Evolutionary conservation across 2,888 invertebrate species (phyloP).

Genomic region (Amitus sp.): DNA sequence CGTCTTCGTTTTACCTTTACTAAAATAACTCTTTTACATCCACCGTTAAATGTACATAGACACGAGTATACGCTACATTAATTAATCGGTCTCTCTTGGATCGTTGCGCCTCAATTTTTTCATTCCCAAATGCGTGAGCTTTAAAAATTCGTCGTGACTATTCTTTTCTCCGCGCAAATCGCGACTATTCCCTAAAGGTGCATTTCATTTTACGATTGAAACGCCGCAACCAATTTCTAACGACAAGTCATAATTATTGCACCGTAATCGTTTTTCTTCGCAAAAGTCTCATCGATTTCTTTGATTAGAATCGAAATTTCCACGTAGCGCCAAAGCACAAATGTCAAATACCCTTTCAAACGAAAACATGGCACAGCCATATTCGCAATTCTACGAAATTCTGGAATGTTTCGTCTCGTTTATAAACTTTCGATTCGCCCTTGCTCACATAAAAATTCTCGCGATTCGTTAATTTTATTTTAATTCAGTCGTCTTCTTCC

Average conservation of each 20-base stretch:
- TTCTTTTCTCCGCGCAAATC: too few relatives aligned
- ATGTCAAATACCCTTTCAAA: not conserved
- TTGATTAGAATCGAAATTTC: constrained; percentile 16
- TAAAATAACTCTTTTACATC: constrained; percentile 44
- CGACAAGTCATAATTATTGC: constrained; percentile 35
- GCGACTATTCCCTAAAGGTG: constrained; percentile 1
- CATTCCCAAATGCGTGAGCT: constrained; percentile 6
- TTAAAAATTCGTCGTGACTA: too few relatives aligned
- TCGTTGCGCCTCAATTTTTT: constrained; percentile 8
- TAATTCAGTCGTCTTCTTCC: constrained; percentile 49
- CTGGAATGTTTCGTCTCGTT: constrained; percentile 32
- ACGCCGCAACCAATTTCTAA: not conserved
- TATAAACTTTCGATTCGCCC: constrained; percentile 13
- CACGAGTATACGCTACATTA: constrained; percentile 33
- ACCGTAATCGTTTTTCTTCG: too few relatives aligned
- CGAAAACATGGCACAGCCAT: constrained; percentile 22
- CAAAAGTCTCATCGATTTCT: constrained; percentile 16
- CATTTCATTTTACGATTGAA: too few relatives aligned
- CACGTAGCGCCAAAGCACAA: too few relatives aligned
- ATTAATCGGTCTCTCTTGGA: constrained; percentile 21
- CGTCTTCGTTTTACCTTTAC: constrained; percentile 42
- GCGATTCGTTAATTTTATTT: constrained; percentile 18
- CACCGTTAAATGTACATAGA: constrained; percentile 41
- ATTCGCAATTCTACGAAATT: constrained; percentile 18
- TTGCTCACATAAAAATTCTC: constrained; percentile 26